Evolutionary conservation across 2,113 vertebrate species (phyloP), one percentile per base, ranked within the genome.

Genomic region (Corythornis cristatus): DNA sequence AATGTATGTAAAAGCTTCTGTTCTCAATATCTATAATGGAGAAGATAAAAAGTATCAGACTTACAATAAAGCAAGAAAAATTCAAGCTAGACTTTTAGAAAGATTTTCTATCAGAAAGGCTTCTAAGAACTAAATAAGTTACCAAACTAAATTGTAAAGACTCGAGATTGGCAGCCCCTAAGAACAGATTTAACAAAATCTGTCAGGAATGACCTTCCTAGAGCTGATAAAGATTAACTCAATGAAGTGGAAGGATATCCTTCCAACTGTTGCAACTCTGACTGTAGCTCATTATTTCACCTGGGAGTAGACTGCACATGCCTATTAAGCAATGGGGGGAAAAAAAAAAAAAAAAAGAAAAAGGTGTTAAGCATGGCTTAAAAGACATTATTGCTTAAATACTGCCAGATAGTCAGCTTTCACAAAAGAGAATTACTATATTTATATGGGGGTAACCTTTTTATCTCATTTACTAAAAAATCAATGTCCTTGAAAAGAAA

Each of bases 251-350:
- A 95, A 92, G 42, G 40, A 70, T 90, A 86, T 15, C 4, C 1
- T n/a, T 81, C 12, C 42, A 77, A 58, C 22, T 42, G n/a, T n/a
- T 89, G 16, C 73, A 80, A 85, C 37, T 82, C 53, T 25, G 9
- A 26, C 53, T 56, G 72, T 79, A 86, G 83, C 56, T 89, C 35
- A 46, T 95, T 89, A 93, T 88, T 88, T 88, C 93, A 95, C 90
- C 88, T 86, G 68, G n/a, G 89, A 96, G 75, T 81, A 74, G 92
- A 79, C 31, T 92, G 83, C 93, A 96, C 82, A 87, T 83, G 79
- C 57, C 75, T 91, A 70, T 94, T 95, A 95, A 95, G 82, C 88
- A 96, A 96, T 48, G 85, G 40, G 57, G 25, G 1, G 31, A 95
- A 94, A 88, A 43, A 28, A 1, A n/a, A 95, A 95, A 95, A 88